Evolutionary conservation across 2,113 vertebrate genomes (phyloP), one percentile per base, ranked within the genome.

Genomic region (Psettodes erumei): DNA sequence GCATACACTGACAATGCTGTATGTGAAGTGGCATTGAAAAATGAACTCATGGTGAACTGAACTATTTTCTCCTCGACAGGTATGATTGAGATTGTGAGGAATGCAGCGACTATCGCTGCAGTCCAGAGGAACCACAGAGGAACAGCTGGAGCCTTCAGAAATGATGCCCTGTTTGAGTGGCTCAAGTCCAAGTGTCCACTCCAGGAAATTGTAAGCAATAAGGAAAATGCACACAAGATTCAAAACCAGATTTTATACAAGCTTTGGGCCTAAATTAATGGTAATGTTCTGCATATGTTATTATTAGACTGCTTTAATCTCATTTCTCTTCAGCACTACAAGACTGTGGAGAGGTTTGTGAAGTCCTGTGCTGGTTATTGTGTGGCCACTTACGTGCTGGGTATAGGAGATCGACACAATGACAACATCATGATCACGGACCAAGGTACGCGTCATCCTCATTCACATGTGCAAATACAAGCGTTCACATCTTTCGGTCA

Each of bases 341-440:
- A 91, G 60, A 91, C 86, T 0, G 85, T 92, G 86, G 94, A 95
- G 68, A 89, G 75, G 28, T 95, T 95, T 79, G 92, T 95, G 60
- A 94, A 90, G 60, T 95, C 94, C 10, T 95, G 94, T 28, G 94
- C 94, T 2, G 94, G 94, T 2, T 95, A 95, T 79, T 95, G 94
- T 10, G 93, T 94, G 51, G 94, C 95, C 54, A 95, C 94, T 0
- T 95, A 94, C 6, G 92, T 95, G 0, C 73, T 95, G 74, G 95
- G 95, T 1, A 94, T 95, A 50, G 95, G 95, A 9, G 95, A 95
- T 45, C 93, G 95, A 16, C 95, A 95, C 88, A 95, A 95, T 42
- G 95, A 95, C 88, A 95, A 95, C 91, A 95, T 95, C 83, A 95
- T 95, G 94, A 93, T 95, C 66, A 93, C 93, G 38, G 90, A 93